Base-by-base conservation (phyloP, 1,140 invertebrate species). In the Ips nitidus region DNA sequence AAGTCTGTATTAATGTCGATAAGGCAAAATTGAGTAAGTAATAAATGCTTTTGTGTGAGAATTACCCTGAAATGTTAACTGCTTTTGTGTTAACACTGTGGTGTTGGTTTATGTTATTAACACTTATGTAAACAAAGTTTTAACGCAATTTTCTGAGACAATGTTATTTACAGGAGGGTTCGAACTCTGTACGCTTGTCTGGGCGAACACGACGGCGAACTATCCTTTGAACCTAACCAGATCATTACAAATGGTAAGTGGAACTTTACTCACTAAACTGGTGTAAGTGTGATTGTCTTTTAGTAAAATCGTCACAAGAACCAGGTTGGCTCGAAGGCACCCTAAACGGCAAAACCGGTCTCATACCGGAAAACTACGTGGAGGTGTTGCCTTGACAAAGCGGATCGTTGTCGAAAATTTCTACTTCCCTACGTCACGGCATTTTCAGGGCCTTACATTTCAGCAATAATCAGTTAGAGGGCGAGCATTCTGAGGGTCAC, bases 221-320 rank as follows among this genome's bases (percentile, higher is more conserved):
- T 99, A 70, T 98, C 95, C 47, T 98, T 99, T 86, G 95, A 98
- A 85, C 95, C 96, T 71, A 98, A 98, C 87, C 93, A 97, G 87
- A 95, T 98, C 74, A 97, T 99, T 75, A 94, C 91, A 68, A 95
- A 98, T 88, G 95, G 95, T 97, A 86, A 86, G 85, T 22, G 22
- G 4, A 59, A 59, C 41, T 41, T 61, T 61, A 55, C 36, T 37
- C 5, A 55, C 5, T 36, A 8, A 8, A 55, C 22, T 22, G 22
- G 22, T 22, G 22, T 37, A 55, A 55, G 37, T 1, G 4, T 5
- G 6, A 7, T 40, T 8, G 4, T 63, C 39, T 52, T 63, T 71
- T 82, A 97, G 94, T 98, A 70, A 88, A 91, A 77, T 87, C 88
- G 71, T 97, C 94, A 8, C 87, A 90, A 73, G 97, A 98, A 83